Percentiles rank a stretch among this genome's conserved stretches.
Conservation (phyloP, 1,140 invertebrate species). For the Hyphantria cunea region DNA sequence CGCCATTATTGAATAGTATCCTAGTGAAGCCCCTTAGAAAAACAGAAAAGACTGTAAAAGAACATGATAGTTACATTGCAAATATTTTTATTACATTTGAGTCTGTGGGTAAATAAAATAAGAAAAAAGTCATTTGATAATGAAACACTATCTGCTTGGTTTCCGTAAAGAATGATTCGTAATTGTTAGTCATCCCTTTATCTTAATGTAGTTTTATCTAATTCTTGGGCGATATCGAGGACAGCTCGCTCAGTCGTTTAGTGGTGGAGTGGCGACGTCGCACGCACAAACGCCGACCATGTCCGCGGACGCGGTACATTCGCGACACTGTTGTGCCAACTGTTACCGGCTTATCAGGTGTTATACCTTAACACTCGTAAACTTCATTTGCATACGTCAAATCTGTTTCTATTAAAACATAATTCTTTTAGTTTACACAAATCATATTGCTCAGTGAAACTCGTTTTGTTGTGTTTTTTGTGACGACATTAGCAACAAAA, state of each 20-base stretch:
- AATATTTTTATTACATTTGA: background rate
- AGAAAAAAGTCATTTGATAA: background rate
- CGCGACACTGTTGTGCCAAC: slow-evolving; percentile 31
- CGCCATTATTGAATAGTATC: too few relatives aligned
- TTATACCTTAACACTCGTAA: slow-evolving; percentile 18
- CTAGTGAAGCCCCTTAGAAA: too few relatives aligned
- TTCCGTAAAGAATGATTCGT: slow-evolving; percentile 29
- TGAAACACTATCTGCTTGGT: slow-evolving; percentile 4
- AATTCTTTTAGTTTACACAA: background rate
- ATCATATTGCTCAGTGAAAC: background rate
- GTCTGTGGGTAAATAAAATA: background rate
- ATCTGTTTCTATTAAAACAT: background rate
- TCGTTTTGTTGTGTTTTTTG: too few relatives aligned
- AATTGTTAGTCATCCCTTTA: slow-evolving; percentile 59
- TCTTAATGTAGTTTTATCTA: slow-evolving; percentile 49
- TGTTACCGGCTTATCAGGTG: slow-evolving; percentile 43
- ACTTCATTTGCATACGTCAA: background rate
- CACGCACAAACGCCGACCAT: slow-evolving; percentile 32
- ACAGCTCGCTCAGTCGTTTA: slow-evolving; percentile 31
- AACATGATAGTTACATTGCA: too few relatives aligned
- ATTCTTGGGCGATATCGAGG: slow-evolving; percentile 38
- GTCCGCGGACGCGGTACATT: slow-evolving; percentile 30
- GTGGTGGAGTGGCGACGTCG: slow-evolving; percentile 27
- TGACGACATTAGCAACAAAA: too few relatives aligned
- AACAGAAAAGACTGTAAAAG: too few relatives aligned